Base-by-base conservation (phyloP, 2,888 invertebrate genomes). In the Tipula vernalis region DNA sequence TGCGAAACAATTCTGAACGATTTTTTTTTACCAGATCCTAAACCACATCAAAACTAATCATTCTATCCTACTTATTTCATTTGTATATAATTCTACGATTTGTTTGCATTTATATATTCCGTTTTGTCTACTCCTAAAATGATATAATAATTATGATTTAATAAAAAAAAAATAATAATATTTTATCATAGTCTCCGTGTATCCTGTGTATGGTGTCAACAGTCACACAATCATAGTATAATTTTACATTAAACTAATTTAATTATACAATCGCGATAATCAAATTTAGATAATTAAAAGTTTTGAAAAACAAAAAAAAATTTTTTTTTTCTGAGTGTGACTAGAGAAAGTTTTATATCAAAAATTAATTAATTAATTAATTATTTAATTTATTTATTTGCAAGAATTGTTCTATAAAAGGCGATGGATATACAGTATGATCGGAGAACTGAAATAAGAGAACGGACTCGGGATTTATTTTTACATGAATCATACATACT, bases 381-480 rank as follows among this genome's bases (percentile, higher is more conserved):
- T 42, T 36, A 36, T 84, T 39, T 84, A 39, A 41, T 39, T n/a
- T 39, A 18, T 42, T 42, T 3, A 42, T 85, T 85, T 85, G 85
- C 85, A 85, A 44, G 86, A 86, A 86, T 57, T 86, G 51, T 86
- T 51, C 86, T 86, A 86, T 86, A 86, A 86, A 71, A 86, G 86
- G 86, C 86, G 51, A 86, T 86, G 86, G 5, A 57, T n/a, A 57
- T 28, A 71, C 71, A 71, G 71, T 71, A 71, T 28, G 71, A 71
- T 71, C 10, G 71, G 28, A 18, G 71, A 71, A 71, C 28, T 71
- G 71, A 71, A 71, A 28, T 71, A 71, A 71, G 28, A 71, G n/a
- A 51, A 44, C 44, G 44, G 12, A 44, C 12, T 44, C 51, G 2
- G 28, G 2, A 28, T 28, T 28, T 71, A 28, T 71, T 71, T 84